Base-by-base conservation (phyloP, 2,113 vertebrate species). In the Taurulus bubalis region DNA sequence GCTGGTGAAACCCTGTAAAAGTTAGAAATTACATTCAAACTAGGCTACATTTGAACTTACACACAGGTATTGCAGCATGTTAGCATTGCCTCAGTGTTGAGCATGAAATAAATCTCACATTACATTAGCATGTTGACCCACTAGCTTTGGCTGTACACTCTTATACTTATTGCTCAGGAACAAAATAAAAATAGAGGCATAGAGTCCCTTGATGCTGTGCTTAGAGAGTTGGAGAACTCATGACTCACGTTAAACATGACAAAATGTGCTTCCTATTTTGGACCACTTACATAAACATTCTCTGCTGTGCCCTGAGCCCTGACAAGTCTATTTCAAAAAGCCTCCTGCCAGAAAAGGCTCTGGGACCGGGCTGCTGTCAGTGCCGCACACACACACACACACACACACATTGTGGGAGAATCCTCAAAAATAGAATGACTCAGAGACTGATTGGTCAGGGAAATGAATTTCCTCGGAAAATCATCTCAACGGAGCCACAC, bases 211-310 rank as follows among this genome's bases (percentile, higher is more conserved):
- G 51, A 64, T 75, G 36, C 24, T 74, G 49, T 28, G 66, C 45
- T 67, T 47, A 51, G 67, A 66, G 68, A 76, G 38, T 63, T 36
- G 26, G 69, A 64, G 42, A 85, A 78, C 22, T 74, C 79, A 66
- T 84, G 77, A 82, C 87, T 75, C 69, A 81, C 4, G 59, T 74
- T 80, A 60, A 85, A 86, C 77, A 79, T 75, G 59, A 80, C 66
- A 81, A 79, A 85, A 84, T 81, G 68, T 20, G 28, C 63, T 30
- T 38, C 74, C 67, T 74, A 77, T 84, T 90, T 82, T 74, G 67
- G 16, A 76, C 59, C 77, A 80, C 76, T 87, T 89, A 87, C 69
- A 81, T 87, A 87, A 91, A 86, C 79, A 76, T 83, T 74, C 36
- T 64, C 75, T 80, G 53, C 72, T 65, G 59, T 86, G 70, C 72